phyloP scores from a whole-genome alignment of 2,888 invertebrate species.

The Stenolophus ochropezus region DNA sequence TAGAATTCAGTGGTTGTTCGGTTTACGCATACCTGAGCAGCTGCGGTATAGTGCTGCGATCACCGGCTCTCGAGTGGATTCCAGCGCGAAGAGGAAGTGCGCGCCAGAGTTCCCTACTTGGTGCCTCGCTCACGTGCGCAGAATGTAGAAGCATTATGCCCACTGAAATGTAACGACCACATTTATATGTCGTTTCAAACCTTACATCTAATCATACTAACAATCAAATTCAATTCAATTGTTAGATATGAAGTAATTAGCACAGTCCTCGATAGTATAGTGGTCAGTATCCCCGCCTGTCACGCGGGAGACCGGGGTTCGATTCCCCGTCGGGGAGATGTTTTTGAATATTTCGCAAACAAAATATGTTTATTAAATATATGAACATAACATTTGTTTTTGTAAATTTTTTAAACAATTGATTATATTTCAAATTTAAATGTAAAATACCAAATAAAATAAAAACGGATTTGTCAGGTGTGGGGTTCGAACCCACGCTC shows the following conservation, averaged over 20 bases:
- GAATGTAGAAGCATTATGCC: conserved; percentile 52
- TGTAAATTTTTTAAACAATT: too few relatives aligned
- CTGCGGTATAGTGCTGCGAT: conserved; percentile 1
- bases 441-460: not conserved
- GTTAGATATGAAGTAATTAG: not conserved
- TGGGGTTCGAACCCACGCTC: conserved; percentile 91
- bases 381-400: too few relatives aligned
- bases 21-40: conserved; percentile 23
- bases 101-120: not conserved
- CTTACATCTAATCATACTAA: conserved; percentile 20
- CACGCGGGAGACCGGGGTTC: conserved; percentile 39
- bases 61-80: not conserved
- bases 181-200: conserved; percentile 55
- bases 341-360: not conserved
- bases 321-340: conserved; percentile 30
- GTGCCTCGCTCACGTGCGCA: conserved; percentile 43
- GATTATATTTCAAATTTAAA: not conserved
- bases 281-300: conserved; percentile 39
- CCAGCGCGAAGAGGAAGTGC: conserved; percentile 20
- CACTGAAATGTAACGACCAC: conserved; percentile 54
- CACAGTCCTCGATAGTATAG: too few relatives aligned
- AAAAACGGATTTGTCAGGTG: conserved; percentile 76
- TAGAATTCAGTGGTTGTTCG: conserved; percentile 24
- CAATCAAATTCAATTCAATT: not conserved
- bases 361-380: too few relatives aligned